Percentiles rank a stretch among this genome's conserved stretches.
Evolutionary conservation across 2,113 vertebrate species (phyloP).

Genomic region (Takifugu bimaculatus): DNA sequence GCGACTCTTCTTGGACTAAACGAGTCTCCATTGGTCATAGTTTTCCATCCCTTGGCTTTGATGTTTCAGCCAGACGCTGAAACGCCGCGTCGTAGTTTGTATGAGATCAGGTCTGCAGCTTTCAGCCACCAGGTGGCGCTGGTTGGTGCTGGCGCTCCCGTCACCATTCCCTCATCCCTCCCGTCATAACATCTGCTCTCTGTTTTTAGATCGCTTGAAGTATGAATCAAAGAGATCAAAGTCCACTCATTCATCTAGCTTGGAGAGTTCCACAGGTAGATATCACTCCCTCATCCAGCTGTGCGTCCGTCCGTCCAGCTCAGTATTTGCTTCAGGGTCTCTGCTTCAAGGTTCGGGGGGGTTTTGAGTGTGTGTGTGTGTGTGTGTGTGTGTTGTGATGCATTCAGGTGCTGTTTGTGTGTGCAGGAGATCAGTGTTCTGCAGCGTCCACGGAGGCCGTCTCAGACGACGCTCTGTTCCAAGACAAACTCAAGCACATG

Average conservation of each 20-base stretch:
- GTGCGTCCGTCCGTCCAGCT: slow-evolving; percentile 15
- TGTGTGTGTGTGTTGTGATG: slow-evolving; percentile 11
- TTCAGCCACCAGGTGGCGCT: too few species aligned
- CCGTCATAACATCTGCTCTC: slow-evolving; percentile 64
- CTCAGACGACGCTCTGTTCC: slow-evolving; percentile 94
- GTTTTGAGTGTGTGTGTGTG: not conserved
- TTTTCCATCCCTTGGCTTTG: slow-evolving; percentile 21
- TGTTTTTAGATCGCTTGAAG: slow-evolving; percentile 93
- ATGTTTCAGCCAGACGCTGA: not conserved
- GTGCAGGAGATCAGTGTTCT: slow-evolving; percentile 73
- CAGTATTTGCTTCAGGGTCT: slow-evolving; percentile 12
- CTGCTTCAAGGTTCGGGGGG: not conserved
- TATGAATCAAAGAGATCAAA: slow-evolving; percentile 95
- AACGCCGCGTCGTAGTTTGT: slow-evolving; percentile 1
- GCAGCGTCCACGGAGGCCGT: slow-evolving; percentile 76
- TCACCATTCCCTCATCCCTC: slow-evolving; percentile 4
- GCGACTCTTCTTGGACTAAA: slow-evolving; percentile 16
- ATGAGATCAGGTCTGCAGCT: too few species aligned
- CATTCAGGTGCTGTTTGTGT: slow-evolving; percentile 36
- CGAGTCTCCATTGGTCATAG: slow-evolving; percentile 11
- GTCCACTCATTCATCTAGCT: slow-evolving; percentile 74
- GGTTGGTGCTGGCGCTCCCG: not conserved
- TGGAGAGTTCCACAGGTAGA: slow-evolving; percentile 75
- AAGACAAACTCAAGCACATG: slow-evolving; percentile 98
- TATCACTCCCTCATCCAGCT: slow-evolving; percentile 43